Conservation (phyloP, 2,113 vertebrate genomes). For the Pterocles burchelli region DNA sequence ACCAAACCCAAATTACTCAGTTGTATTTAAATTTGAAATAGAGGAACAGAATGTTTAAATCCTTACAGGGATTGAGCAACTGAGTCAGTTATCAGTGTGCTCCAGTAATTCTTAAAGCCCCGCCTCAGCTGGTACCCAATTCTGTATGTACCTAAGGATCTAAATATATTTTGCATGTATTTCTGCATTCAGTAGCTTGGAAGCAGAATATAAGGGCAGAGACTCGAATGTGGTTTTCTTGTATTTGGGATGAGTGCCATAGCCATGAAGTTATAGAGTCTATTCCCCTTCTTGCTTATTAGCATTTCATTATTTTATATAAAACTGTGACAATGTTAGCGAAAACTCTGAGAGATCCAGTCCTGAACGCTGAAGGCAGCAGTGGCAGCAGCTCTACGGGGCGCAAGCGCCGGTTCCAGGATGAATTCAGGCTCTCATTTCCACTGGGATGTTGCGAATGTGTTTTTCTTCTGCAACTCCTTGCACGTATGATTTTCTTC, state of each 20-base stretch:
- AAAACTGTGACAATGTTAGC: background rate
- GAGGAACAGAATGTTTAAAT: background rate
- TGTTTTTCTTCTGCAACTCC: background rate
- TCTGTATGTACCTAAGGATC: background rate
- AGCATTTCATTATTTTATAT: background rate
- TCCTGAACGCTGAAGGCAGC: background rate
- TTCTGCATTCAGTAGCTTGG: background rate
- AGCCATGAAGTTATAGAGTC: background rate
- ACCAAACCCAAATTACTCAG: background rate
- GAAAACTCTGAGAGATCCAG: background rate
- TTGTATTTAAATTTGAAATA: background rate
- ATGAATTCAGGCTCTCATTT: background rate
- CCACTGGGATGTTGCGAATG: background rate
- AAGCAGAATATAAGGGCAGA: background rate
- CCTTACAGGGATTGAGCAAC: background rate
- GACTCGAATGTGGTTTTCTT: background rate
- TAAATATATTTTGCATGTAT: background rate
- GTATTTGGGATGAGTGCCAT: background rate
- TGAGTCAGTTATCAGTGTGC: background rate
- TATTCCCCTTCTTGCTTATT: background rate
- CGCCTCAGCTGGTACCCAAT: background rate
- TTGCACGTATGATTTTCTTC: background rate
- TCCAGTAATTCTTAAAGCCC: background rate
- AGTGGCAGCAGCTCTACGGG: rapidly evolving
- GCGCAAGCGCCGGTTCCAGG: background rate